Conservation (phyloP, 35 echinoderm and acorn worm species). For the Acanthaster planci region DNA sequence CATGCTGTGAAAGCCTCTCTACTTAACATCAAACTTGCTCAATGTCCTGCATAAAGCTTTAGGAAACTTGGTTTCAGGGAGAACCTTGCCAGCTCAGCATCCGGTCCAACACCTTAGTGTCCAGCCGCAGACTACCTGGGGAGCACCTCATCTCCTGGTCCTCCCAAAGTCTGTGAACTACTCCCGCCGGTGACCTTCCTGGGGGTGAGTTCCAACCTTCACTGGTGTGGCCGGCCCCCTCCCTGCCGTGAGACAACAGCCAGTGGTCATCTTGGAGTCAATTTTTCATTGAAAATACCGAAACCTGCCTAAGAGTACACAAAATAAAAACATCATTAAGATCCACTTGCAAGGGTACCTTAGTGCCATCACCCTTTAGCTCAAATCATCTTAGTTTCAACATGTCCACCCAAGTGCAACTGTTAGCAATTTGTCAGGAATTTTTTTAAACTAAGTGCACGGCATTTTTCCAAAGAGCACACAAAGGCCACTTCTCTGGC, state of each 20-base stretch:
- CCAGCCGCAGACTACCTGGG: background rate
- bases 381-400: too few relatives aligned
- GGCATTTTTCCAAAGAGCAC: too few relatives aligned
- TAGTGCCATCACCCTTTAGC: too few relatives aligned
- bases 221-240: background rate
- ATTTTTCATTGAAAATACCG: background rate
- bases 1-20: constrained; percentile 11
- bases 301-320: background rate
- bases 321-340: background rate
- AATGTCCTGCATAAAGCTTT: background rate
- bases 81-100: constrained; percentile 22
- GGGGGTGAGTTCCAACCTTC: background rate
- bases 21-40: background rate
- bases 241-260: constrained; percentile 1
- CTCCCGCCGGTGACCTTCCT: constrained; percentile 8
- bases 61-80: background rate
- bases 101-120: background rate
- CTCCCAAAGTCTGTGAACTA: constrained; percentile 9
- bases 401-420: too few relatives aligned
- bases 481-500: too few relatives aligned
- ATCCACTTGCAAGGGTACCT: too few relatives aligned
- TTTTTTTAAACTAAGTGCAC: too few relatives aligned
- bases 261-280: background rate
- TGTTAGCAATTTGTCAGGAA: too few relatives aligned
- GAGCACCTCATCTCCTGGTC: background rate